phyloP scores from a whole-genome alignment of 2,888 invertebrate species.

The Conchocele bisecta region DNA sequence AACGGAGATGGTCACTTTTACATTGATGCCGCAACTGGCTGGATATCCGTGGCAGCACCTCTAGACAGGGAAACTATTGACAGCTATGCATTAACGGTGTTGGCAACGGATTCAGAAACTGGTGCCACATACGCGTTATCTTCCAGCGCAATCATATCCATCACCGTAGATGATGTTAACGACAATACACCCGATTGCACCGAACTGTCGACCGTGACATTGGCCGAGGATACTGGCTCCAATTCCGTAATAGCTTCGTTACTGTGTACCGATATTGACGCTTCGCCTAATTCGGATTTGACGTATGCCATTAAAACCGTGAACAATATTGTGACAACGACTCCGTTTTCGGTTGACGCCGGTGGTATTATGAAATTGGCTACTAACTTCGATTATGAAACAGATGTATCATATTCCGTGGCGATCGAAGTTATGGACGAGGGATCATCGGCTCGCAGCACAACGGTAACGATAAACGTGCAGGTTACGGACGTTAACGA shows the following conservation, averaged over 20 bases:
- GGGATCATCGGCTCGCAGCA: slow-evolving; percentile 51
- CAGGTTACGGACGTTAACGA: slow-evolving; percentile 72
- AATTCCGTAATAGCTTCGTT: slow-evolving; percentile 93
- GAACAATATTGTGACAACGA: slow-evolving; percentile 51
- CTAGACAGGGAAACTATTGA: slow-evolving; percentile 46
- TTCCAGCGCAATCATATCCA: slow-evolving; percentile 92
- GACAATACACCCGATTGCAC: slow-evolving; percentile 82
- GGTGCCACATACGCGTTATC: slow-evolving; percentile 37
- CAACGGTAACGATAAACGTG: slow-evolving; percentile 67
- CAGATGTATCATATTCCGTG: slow-evolving; percentile 45
- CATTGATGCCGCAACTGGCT: slow-evolving; percentile 46
- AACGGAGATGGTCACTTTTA: slow-evolving; percentile 42
- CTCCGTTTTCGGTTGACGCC: slow-evolving; percentile 49
- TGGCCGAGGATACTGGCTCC: slow-evolving; percentile 86
- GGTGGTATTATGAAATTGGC: slow-evolving; percentile 60
- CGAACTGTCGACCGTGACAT: slow-evolving; percentile 55
- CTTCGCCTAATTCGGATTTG: slow-evolving; percentile 37
- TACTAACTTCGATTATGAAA: slow-evolving; percentile 69
- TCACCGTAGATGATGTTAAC: slow-evolving; percentile 94
- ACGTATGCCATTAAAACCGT: slow-evolving; percentile 50
- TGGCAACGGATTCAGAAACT: slow-evolving; percentile 53
- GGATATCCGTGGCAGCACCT: slow-evolving; percentile 38
- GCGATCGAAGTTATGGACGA: slow-evolving; percentile 65
- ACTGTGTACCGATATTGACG: slow-evolving; percentile 84
- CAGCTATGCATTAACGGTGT: slow-evolving; percentile 37